Conservation (phyloP, 2,113 vertebrate species). For the Datnioides undecimradiatus region DNA sequence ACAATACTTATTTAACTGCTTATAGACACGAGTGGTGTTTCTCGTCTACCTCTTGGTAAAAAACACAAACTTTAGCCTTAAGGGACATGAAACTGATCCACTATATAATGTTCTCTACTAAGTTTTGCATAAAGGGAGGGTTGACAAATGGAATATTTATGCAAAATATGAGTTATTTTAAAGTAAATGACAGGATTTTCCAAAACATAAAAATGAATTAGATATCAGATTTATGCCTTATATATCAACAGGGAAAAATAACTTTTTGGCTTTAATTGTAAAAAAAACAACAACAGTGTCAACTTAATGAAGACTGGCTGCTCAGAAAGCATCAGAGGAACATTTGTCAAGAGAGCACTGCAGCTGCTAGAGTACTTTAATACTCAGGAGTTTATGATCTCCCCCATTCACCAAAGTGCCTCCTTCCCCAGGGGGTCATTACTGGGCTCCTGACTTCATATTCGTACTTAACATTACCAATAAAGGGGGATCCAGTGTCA, state of each 20-base stretch:
- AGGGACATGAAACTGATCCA: neutral
- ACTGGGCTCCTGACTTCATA: constrained; percentile 77
- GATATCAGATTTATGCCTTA: neutral
- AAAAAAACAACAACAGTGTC: neutral
- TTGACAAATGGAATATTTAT: too few species aligned
- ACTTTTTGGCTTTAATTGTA: neutral
- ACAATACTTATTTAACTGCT: too few species aligned
- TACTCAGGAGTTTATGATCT: constrained; percentile 71
- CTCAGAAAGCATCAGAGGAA: constrained; percentile 49
- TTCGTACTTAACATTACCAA: constrained; percentile 78
- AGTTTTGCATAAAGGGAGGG: too few species aligned
- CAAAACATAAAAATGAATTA: neutral
- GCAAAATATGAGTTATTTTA: too few species aligned
- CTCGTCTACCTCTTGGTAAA: neutral
- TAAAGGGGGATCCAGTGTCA: constrained; percentile 77
- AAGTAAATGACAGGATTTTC: too few species aligned
- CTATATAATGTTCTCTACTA: neutral
- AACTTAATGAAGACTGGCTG: neutral
- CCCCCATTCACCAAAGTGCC: constrained; percentile 66
- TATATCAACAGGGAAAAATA: neutral
- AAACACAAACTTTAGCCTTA: too few species aligned
- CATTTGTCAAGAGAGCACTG: constrained; percentile 68
- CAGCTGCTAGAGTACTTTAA: constrained; percentile 80
- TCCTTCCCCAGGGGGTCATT: constrained; percentile 77
- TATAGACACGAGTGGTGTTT: neutral